Conservation (phyloP, 2,113 vertebrate genomes). For the Pristiophorus japonicus region DNA sequence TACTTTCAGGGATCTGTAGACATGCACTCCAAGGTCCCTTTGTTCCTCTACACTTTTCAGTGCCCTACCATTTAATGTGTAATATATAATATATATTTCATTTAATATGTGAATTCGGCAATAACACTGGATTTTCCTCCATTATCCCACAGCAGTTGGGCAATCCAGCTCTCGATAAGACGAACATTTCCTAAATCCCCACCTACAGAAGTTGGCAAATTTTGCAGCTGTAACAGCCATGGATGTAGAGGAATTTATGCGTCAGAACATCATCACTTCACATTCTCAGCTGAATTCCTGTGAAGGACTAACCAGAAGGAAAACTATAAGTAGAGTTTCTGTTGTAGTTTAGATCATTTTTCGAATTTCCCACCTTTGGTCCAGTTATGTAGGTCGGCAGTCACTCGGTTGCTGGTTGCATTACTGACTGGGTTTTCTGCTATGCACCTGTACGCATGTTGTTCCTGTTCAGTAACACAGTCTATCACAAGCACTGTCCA, state of each 20-base stretch:
- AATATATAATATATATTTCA: too few species aligned
- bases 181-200: neutral
- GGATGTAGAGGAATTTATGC: neutral
- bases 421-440: constrained; percentile 17
- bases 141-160: neutral
- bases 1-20: too few species aligned
- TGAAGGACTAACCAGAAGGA: neutral
- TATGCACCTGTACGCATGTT: neutral
- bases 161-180: neutral
- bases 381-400: too few species aligned
- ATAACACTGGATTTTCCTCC: neutral
- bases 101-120: neutral
- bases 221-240: neutral
- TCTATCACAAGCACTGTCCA: neutral
- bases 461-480: neutral
- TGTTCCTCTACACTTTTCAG: too few species aligned
- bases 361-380: neutral
- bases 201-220: neutral
- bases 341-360: neutral
- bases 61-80: too few species aligned
- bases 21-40: too few species aligned
- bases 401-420: neutral
- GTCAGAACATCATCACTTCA: neutral
- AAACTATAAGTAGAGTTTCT: neutral
- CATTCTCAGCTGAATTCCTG: neutral